A percentile compares a stretch with the other conserved stretches of the same genome.
These are phyloP conservation scores for Brachyistius frenatus DNA, from an alignment of 2,113 vertebrate species.

Conservation along the genomic window DNA sequence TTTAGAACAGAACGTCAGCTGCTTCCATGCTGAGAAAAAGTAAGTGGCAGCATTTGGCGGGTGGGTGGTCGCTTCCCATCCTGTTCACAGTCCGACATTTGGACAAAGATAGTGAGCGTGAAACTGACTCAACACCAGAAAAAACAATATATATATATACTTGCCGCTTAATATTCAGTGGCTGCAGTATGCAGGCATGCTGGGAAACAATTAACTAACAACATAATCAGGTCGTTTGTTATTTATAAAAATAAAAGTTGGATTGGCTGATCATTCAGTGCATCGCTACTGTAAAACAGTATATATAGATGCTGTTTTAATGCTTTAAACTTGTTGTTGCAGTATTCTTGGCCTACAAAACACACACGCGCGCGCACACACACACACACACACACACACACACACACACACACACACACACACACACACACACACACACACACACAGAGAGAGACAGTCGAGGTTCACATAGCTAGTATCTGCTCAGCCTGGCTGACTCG, in stretches of 20 bases:
- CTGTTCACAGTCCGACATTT: constrained; percentile 1
- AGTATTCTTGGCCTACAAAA: too few relatives aligned
- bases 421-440: not conserved
- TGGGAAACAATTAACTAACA: not conserved
- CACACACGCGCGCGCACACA: too few relatives aligned
- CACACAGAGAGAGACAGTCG: constrained; percentile 22
- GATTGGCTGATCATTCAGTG: not conserved
- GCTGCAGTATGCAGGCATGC: not conserved
- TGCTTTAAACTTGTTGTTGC: too few relatives aligned
- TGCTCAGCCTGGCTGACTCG: not conserved
- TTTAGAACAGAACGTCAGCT: not conserved
- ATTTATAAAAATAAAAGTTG: not conserved
- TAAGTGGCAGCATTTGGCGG: constrained; percentile 36
- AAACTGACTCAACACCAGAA: constrained; percentile 13
- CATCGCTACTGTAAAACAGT: too few relatives aligned
- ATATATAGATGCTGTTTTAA: too few relatives aligned
- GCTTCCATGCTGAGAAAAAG: not conserved
- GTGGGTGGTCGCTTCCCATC: constrained; percentile 55
- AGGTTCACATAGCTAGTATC: not conserved
- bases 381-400: too few relatives aligned
- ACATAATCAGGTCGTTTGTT: not conserved
- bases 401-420: too few relatives aligned
- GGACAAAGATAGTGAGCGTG: constrained; percentile 15
- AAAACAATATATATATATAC: not conserved
- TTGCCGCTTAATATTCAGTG: constrained; percentile 20